Evolutionary conservation across 2,888 invertebrate genomes (phyloP).

Genomic region (Prostheceraeus crozeri): DNA sequence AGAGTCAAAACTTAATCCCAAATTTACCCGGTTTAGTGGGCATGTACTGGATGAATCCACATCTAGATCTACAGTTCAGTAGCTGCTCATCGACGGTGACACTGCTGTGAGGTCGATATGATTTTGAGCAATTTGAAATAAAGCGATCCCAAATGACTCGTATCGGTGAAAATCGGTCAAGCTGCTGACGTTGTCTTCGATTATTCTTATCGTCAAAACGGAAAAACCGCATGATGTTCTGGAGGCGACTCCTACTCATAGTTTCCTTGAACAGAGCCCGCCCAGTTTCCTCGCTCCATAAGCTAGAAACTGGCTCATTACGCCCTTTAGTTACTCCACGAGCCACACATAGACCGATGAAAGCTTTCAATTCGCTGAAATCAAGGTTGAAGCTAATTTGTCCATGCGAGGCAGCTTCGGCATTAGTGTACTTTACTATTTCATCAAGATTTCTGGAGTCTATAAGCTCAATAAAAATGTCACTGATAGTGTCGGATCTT

Average conservation of each 20-base stretch:
- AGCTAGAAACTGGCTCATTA: slow-evolving; percentile 9
- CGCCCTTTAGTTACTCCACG: slow-evolving; percentile 1
- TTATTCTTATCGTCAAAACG: slow-evolving; percentile 24
- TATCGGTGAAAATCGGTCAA: slow-evolving; percentile 1
- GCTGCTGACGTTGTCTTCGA: slow-evolving; percentile 15
- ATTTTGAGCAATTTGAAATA: slow-evolving; percentile 23
- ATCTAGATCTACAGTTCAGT: slow-evolving; percentile 6
- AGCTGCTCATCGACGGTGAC: slow-evolving; percentile 13
- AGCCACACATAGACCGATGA: neutral
- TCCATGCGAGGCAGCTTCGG: neutral
- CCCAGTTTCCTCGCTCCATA: slow-evolving; percentile 21
- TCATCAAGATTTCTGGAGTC: too few species aligned
- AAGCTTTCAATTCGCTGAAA: neutral
- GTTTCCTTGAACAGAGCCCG: slow-evolving; percentile 11
- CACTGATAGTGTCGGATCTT: too few species aligned
- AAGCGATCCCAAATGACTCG: slow-evolving; percentile 5
- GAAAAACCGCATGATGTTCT: slow-evolving; percentile 13
- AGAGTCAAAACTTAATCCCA: too few species aligned
- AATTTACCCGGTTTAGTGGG: slow-evolving; percentile 26
- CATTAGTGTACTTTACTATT: too few species aligned
- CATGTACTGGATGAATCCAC: slow-evolving; percentile 21
- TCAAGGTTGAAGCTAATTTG: neutral
- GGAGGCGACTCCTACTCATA: slow-evolving; percentile 5
- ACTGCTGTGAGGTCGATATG: slow-evolving; percentile 12
- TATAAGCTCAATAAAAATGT: too few species aligned